Evolutionary conservation across 1,140 invertebrate species (phyloP).

Genomic region (Drosophila kikkawai): DNA sequence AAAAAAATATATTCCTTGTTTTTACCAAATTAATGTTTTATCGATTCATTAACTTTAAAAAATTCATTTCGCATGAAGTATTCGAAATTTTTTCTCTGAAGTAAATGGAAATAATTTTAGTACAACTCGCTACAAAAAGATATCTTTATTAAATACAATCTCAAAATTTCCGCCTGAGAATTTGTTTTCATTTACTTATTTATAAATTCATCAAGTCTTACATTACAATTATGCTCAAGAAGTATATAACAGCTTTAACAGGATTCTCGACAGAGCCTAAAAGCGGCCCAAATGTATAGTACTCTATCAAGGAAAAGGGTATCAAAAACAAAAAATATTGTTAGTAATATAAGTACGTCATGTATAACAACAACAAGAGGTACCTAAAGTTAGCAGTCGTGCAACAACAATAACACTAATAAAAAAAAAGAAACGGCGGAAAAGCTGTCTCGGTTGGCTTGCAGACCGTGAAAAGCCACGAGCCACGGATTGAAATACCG

Average conservation of each 20-base stretch:
- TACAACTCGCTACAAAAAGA: too few relatives aligned
- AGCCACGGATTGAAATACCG: constrained; percentile 84
- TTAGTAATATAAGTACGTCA: constrained; percentile 26
- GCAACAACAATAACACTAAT: constrained; percentile 17
- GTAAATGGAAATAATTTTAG: too few relatives aligned
- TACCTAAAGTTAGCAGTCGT: constrained; percentile 55
- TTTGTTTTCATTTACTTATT: not conserved
- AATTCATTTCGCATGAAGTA: too few relatives aligned
- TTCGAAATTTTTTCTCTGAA: too few relatives aligned
- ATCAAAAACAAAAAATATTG: constrained; percentile 5
- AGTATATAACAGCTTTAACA: not conserved
- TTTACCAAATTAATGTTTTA: too few relatives aligned
- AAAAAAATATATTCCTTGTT: too few relatives aligned
- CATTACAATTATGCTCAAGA: not conserved
- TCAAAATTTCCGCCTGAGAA: not conserved
- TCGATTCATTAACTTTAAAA: too few relatives aligned
- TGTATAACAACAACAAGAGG: constrained; percentile 39
- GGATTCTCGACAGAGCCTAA: not conserved
- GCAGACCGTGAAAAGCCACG: constrained; percentile 82
- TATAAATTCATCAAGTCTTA: not conserved
- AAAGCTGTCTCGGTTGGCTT: constrained; percentile 80
- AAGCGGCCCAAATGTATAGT: not conserved
- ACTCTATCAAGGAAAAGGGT: constrained; percentile 4
- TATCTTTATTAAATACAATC: too few relatives aligned
- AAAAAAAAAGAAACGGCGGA: constrained; percentile 70